These are phyloP conservation scores for Hyposmocoma kahamanoa DNA, from an alignment of 1,140 invertebrate genomes.

Conservation along the genomic window DNA sequence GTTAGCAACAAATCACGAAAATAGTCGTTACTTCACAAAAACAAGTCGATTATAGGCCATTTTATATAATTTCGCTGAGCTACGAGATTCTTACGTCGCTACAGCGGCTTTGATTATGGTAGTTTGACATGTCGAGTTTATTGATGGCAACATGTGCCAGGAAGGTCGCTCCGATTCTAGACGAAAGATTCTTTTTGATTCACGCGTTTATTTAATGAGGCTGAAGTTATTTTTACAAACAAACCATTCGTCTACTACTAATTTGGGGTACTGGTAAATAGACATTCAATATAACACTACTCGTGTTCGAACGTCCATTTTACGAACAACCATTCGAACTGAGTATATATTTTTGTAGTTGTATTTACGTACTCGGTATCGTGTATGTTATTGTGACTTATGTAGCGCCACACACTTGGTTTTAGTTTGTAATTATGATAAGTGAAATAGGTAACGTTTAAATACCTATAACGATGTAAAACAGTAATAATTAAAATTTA, in stretches of 20 bases:
- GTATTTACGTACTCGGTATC: too few relatives aligned
- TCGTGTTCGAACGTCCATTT: too few relatives aligned
- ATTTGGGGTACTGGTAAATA: not conserved
- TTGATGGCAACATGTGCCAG: conserved; percentile 46
- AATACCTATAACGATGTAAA: too few relatives aligned
- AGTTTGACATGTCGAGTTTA: conserved; percentile 45
- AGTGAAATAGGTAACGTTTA: too few relatives aligned
- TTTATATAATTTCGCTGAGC: conserved; percentile 60
- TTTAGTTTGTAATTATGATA: too few relatives aligned
- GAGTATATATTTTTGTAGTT: too few relatives aligned
- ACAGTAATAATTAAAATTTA: too few relatives aligned
- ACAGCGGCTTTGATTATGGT: conserved; percentile 56
- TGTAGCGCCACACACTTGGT: too few relatives aligned
- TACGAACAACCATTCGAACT: too few relatives aligned
- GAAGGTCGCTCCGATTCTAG: conserved; percentile 25
- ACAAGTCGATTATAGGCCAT: conserved; percentile 66
- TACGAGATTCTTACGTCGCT: conserved; percentile 47
- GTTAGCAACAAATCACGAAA: conserved; percentile 62
- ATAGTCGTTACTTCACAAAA: conserved; percentile 60
- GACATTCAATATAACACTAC: too few relatives aligned
- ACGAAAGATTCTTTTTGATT: conserved; percentile 46
- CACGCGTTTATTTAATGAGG: conserved; percentile 30
- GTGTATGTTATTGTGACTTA: too few relatives aligned
- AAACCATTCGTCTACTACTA: conserved; percentile 14
- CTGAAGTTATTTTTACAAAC: conserved; percentile 37